phyloP scores from a whole-genome alignment of 2,888 invertebrate species.

The Sphaeridia pumilis region DNA sequence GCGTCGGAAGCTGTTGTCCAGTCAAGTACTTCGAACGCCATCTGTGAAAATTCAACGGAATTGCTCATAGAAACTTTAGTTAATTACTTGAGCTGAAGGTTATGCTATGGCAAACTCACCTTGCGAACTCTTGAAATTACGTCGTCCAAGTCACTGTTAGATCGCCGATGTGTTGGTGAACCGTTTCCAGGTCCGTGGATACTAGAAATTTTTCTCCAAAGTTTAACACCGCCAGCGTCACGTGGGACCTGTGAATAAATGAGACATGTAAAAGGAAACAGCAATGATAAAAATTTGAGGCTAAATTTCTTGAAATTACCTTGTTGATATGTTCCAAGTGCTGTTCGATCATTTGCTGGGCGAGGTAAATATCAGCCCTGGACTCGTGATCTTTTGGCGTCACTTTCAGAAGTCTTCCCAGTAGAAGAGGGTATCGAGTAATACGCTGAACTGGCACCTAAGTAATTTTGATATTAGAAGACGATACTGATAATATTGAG shows the following conservation, averaged over 20 bases:
- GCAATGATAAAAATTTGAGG: not conserved
- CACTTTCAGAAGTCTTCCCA: conserved; percentile 80
- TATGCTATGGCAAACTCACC: conserved; percentile 38
- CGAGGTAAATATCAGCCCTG: conserved; percentile 68
- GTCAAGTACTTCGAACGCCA: conserved; percentile 83
- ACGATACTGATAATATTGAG: not conserved
- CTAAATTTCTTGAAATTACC: too few species aligned
- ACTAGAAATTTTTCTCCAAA: conserved; percentile 78
- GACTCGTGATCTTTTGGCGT: conserved; percentile 67
- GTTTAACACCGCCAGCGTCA: conserved; percentile 43
- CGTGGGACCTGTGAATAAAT: conserved; percentile 5
- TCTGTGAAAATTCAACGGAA: conserved; percentile 41
- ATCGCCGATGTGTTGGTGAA: conserved; percentile 42
- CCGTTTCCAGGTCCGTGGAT: conserved; percentile 48
- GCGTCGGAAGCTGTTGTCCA: conserved; percentile 53
- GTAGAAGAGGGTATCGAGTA: conserved; percentile 86
- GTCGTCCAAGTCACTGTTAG: conserved; percentile 72
- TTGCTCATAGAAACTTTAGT: too few species aligned
- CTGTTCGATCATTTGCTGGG: conserved; percentile 83
- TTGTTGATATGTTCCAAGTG: conserved; percentile 90
- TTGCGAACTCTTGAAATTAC: conserved; percentile 80
- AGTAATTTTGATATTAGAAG: not conserved
- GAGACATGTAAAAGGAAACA: conserved; percentile 2
- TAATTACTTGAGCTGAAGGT: not conserved
- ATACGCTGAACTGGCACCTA: conserved; percentile 93